Evolutionary conservation across 37 sponge, comb jelly and placozoan genomes (phyloP).

Genomic region (Halisarca cf. caerulea): DNA sequence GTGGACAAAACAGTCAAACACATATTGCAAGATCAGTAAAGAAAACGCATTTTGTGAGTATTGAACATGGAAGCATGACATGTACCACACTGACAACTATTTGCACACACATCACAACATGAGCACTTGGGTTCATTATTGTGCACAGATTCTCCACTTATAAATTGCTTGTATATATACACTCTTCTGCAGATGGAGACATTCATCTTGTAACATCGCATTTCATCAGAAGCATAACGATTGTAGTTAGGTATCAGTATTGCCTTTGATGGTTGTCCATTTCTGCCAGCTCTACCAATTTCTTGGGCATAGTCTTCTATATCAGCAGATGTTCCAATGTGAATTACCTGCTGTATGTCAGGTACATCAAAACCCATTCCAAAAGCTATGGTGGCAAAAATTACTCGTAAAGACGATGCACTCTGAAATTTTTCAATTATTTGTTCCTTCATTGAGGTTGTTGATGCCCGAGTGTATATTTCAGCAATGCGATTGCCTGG

Average conservation of each 20-base stretch:
- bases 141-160: background rate
- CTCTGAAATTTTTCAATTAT: constrained; percentile 1
- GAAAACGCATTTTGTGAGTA: background rate
- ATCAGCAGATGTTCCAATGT: constrained; percentile 13
- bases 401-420: background rate
- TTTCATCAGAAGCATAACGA: background rate
- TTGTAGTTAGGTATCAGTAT: background rate
- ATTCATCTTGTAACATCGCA: background rate
- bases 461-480: constrained; percentile 3
- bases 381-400: constrained; percentile 28
- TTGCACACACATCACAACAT: background rate
- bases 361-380: constrained; percentile 39
- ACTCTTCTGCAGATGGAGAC: background rate
- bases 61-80: background rate
- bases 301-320: constrained; percentile 30
- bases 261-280: background rate
- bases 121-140: background rate
- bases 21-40: background rate
- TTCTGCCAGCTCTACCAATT: constrained; percentile 28
- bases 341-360: background rate
- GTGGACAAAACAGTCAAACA: background rate
- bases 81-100: background rate
- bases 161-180: background rate
- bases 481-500: background rate
- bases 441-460: constrained; percentile 19